Conservation (phyloP, 1,140 invertebrate genomes). For the Drosophila ercepeae region DNA sequence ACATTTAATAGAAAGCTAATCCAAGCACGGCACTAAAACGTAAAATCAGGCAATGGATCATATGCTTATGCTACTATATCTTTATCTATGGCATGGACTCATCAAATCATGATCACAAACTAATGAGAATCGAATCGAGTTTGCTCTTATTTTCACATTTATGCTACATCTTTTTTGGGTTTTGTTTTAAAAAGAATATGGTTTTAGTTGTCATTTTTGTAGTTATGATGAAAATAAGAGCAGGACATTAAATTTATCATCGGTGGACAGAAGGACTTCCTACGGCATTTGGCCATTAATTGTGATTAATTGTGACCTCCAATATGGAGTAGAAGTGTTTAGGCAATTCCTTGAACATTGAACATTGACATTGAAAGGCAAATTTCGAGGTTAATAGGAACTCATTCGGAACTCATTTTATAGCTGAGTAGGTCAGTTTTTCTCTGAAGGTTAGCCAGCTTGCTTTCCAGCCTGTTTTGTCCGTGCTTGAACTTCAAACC, state of each 20-base stretch:
- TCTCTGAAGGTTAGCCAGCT: slow-evolving; percentile 6
- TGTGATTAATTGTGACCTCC: no score
- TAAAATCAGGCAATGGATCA: not conserved
- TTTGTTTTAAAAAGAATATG: not conserved
- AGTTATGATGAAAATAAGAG: not conserved
- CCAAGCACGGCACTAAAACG: slow-evolving; percentile 8
- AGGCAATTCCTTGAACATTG: no score
- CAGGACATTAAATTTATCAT: not conserved
- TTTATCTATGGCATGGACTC: slow-evolving; percentile 10
- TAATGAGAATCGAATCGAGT: not conserved
- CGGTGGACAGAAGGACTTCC: slow-evolving; percentile 9
- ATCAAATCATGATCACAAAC: slow-evolving; percentile 6
- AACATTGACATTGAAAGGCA: not conserved
- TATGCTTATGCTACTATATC: not conserved
- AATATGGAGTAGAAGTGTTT: no score
- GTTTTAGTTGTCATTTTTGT: no score
- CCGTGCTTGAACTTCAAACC: slow-evolving; percentile 1
- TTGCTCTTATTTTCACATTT: not conserved
- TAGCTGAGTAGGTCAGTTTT: slow-evolving; percentile 13
- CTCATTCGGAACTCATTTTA: no score
- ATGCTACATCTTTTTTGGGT: not conserved
- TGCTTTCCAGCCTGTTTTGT: slow-evolving; percentile 11
- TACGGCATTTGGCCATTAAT: slow-evolving; percentile 25
- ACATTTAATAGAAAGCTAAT: slow-evolving; percentile 10
- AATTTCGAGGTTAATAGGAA: no score